phyloP scores from a whole-genome alignment of 2,888 invertebrate species.

The Brenthis daphne region DNA sequence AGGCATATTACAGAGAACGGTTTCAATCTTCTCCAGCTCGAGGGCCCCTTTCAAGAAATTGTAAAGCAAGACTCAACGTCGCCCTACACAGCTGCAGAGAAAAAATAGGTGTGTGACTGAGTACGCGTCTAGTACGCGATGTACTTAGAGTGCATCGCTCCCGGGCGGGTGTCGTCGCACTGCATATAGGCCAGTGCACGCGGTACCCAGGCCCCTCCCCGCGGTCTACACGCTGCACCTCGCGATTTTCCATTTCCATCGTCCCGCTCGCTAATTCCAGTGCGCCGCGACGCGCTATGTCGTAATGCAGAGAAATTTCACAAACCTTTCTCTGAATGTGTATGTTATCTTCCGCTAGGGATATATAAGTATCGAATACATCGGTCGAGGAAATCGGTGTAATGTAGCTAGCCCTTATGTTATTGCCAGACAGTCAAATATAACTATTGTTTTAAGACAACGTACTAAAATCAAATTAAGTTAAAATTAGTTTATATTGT shows the following conservation, averaged over 20 bases:
- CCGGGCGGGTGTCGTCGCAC: conserved; percentile 81
- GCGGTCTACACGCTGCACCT: conserved; percentile 59
- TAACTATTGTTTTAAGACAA: not conserved
- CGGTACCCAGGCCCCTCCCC: conserved; percentile 65
- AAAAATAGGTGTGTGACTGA: conserved; percentile 69
- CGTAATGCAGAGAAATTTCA: conserved; percentile 69
- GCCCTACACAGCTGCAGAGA: conserved; percentile 65
- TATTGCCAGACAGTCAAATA: not conserved
- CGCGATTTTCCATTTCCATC: conserved; percentile 80
- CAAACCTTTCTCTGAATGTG: conserved; percentile 63
- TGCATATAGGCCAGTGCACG: conserved; percentile 83
- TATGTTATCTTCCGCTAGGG: conserved; percentile 59
- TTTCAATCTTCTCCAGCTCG: conserved; percentile 66
- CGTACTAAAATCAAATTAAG: not conserved
- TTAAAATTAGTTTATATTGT: too few species aligned
- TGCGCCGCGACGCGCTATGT: conserved; percentile 55
- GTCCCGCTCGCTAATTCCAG: conserved; percentile 69
- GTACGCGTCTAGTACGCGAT: conserved; percentile 76
- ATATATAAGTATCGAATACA: conserved; percentile 19
- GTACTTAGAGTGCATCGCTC: conserved; percentile 81
- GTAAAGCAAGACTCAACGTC: conserved; percentile 63
- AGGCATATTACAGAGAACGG: conserved; percentile 45
- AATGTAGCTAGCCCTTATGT: conserved; percentile 16
- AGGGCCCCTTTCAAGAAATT: conserved; percentile 68
- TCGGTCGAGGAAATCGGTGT: conserved; percentile 28